Percentiles rank a stretch among this genome's conserved stretches.
Conservation (phyloP, 2,888 invertebrate species). For the Drosophila algonquin region DNA sequence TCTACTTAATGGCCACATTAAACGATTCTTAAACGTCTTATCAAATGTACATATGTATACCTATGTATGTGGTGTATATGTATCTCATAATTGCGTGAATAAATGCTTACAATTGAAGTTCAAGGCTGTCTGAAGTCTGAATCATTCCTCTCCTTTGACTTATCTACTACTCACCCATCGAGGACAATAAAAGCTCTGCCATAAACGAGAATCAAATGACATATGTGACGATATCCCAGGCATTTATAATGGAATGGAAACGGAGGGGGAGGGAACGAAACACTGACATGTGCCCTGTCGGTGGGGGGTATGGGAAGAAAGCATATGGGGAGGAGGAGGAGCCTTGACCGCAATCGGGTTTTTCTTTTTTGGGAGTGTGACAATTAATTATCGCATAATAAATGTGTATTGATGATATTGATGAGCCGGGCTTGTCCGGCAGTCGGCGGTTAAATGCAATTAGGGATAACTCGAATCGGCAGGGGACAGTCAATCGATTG, state of each 20-base stretch:
- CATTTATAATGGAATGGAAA: slow-evolving; percentile 43
- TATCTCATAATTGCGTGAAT: slow-evolving; percentile 13
- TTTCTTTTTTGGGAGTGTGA: slow-evolving; percentile 9
- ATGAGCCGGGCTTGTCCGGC: slow-evolving; percentile 53
- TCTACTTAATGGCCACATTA: neutral
- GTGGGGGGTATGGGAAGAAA: slow-evolving; percentile 21
- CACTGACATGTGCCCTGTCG: slow-evolving; percentile 1
- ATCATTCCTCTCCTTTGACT: neutral
- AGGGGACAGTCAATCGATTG: slow-evolving; percentile 70
- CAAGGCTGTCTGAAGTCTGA: slow-evolving; percentile 10
- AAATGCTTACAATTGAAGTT: slow-evolving; percentile 15
- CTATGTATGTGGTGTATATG: neutral
- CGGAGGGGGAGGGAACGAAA: slow-evolving; percentile 4
- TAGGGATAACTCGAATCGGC: slow-evolving; percentile 32
- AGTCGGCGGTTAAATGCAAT: slow-evolving; percentile 53
- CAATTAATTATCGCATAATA: slow-evolving; percentile 72
- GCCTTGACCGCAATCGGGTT: slow-evolving; percentile 31
- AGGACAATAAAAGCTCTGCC: slow-evolving; percentile 44
- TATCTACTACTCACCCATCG: slow-evolving; percentile 31
- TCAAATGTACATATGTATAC: neutral
- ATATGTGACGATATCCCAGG: slow-evolving; percentile 56
- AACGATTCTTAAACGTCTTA: neutral
- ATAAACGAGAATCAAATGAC: slow-evolving; percentile 52
- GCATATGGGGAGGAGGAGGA: neutral
- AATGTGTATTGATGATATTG: slow-evolving; percentile 53